Conservation (phyloP, 2,888 invertebrate genomes). For the Saturnia japonica region DNA sequence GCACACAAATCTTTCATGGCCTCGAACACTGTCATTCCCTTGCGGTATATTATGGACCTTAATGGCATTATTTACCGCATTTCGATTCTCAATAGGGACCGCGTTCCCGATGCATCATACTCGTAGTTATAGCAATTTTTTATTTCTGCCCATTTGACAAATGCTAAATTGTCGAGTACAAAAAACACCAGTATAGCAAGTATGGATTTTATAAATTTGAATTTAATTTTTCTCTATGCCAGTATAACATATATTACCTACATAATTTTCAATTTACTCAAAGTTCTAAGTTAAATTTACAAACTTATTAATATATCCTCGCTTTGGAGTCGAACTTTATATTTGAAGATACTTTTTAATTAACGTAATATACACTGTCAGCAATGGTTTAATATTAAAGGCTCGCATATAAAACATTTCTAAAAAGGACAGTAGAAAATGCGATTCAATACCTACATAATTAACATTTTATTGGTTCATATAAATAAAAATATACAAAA, state of each 20-base stretch:
- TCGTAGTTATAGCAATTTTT: slow-evolving; percentile 45
- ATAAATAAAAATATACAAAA: background rate
- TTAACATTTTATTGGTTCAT: too few species aligned
- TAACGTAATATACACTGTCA: too few species aligned
- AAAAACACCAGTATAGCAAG: background rate
- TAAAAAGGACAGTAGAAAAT: too few species aligned
- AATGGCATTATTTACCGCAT: slow-evolving; percentile 76
- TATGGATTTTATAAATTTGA: too few species aligned
- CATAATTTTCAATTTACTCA: background rate
- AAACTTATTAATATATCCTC: background rate
- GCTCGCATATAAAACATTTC: too few species aligned
- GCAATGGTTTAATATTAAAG: too few species aligned
- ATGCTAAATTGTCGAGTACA: slow-evolving; percentile 52
- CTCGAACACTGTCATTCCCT: slow-evolving; percentile 48
- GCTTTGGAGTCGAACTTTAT: too few species aligned
- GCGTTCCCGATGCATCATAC: slow-evolving; percentile 45
- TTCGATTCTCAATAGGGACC: slow-evolving; percentile 59
- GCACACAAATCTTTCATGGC: slow-evolving; percentile 17
- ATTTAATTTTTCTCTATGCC: background rate
- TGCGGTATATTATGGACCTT: slow-evolving; percentile 68
- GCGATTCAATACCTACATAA: too few species aligned
- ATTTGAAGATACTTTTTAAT: too few species aligned
- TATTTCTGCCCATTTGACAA: slow-evolving; percentile 63
- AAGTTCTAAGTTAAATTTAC: too few species aligned
- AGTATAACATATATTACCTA: background rate